These are phyloP conservation scores for Aspidiotus rigidus DNA, from an alignment of 2,888 invertebrate species.

Conservation along the genomic window DNA sequence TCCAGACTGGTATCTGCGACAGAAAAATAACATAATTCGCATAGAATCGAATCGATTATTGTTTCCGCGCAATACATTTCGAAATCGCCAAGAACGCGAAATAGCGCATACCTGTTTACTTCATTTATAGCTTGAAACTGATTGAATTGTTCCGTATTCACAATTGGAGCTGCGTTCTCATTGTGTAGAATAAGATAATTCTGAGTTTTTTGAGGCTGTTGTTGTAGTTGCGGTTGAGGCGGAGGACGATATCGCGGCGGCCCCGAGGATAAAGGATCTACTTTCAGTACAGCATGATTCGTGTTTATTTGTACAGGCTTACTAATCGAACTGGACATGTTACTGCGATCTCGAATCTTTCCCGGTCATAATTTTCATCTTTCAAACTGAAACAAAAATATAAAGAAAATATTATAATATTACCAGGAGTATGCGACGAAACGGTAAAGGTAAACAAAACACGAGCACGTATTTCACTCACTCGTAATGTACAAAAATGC, in stretches of 20 bases:
- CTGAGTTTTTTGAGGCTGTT: conserved; percentile 18
- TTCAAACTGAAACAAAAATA: conserved; percentile 4
- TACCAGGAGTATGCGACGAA: too few species aligned
- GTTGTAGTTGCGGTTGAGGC: conserved; percentile 26
- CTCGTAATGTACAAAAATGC: not conserved
- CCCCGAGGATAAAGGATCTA: conserved; percentile 20
- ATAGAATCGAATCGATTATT: too few species aligned
- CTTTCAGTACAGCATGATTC: conserved; percentile 18
- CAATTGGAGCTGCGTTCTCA: conserved; percentile 15
- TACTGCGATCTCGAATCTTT: conserved; percentile 6
- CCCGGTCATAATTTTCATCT: conserved; percentile 11
- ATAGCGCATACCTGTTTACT: conserved; percentile 20
- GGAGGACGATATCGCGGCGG: conserved; percentile 32
- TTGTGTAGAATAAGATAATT: conserved; percentile 16
- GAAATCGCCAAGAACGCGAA: not conserved
- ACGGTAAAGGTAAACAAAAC: not conserved
- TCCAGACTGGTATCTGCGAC: conserved; percentile 34
- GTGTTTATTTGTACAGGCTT: conserved; percentile 17
- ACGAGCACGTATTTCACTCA: not conserved
- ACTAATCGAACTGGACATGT: conserved; percentile 24
- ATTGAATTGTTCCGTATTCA: conserved; percentile 23
- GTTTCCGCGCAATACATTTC: not conserved
- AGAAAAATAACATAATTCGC: too few species aligned
- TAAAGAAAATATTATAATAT: not conserved
- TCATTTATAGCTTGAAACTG: conserved; percentile 24